These are phyloP conservation scores for Ophraella communa DNA, from an alignment of 2,888 invertebrate species.

Conservation along the genomic window DNA sequence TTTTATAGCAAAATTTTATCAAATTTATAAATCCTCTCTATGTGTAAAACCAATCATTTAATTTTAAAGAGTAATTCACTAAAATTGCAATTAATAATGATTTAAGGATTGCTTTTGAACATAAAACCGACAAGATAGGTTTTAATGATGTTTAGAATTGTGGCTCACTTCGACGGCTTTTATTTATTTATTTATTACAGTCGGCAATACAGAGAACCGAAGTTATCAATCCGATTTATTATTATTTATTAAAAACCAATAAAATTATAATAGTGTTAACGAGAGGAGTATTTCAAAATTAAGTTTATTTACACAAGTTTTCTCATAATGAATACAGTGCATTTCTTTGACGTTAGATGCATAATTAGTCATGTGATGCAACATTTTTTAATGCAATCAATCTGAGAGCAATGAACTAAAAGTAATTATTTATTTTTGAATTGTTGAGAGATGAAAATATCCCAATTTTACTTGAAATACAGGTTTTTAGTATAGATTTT, in stretches of 20 bases:
- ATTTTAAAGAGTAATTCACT: too few relatives aligned
- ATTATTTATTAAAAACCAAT: neutral
- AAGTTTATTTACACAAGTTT: neutral
- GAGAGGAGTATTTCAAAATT: neutral
- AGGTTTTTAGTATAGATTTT: too few relatives aligned
- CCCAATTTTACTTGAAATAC: too few relatives aligned
- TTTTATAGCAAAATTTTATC: too few relatives aligned
- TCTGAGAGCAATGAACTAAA: neutral
- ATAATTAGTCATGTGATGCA: neutral
- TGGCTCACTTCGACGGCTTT: neutral
- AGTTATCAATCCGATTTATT: neutral
- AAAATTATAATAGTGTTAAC: neutral
- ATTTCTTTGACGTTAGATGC: neutral
- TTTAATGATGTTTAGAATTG: neutral
- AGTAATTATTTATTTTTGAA: neutral
- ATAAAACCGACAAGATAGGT: neutral
- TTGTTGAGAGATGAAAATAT: too few relatives aligned
- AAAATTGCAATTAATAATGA: too few relatives aligned
- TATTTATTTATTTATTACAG: neutral
- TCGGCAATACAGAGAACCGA: neutral
- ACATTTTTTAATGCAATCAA: neutral
- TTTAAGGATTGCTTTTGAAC: neutral
- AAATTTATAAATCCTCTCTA: too few relatives aligned
- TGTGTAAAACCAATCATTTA: too few relatives aligned
- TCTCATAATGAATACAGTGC: neutral